Evolutionary conservation across 2,888 invertebrate genomes (phyloP).

Genomic region (Agrotis ipsilon): DNA sequence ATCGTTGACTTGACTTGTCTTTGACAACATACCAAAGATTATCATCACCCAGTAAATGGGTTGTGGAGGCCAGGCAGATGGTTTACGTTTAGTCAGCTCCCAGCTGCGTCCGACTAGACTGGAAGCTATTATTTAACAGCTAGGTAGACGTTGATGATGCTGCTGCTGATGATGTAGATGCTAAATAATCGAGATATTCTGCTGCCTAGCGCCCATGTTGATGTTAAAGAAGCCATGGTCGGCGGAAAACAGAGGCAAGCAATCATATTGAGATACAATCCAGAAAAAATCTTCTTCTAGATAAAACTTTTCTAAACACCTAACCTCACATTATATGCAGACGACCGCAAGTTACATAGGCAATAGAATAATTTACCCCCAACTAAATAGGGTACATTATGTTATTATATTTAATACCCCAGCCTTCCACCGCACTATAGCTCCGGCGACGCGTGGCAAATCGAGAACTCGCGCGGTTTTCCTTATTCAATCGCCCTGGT

Average conservation of each 20-base stretch:
- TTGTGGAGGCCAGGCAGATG: no score
- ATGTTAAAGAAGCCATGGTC: neutral
- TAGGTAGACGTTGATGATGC: no score
- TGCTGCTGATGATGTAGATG: no score
- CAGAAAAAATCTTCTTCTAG: no score
- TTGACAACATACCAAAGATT: no score
- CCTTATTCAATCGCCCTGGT: slow-evolving; percentile 38
- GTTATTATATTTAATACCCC: slow-evolving; percentile 40
- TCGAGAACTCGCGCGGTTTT: slow-evolving; percentile 54
- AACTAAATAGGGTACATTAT: slow-evolving; percentile 26
- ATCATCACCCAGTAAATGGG: no score
- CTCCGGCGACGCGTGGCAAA: slow-evolving; percentile 45
- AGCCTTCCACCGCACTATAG: slow-evolving; percentile 38
- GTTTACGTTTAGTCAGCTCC: no score
- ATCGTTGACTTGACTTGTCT: no score
- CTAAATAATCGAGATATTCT: neutral
- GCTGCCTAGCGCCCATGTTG: neutral
- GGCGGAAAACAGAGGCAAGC: neutral
- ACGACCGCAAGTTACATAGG: slow-evolving; percentile 27
- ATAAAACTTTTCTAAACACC: no score
- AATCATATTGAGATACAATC: neutral
- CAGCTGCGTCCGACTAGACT: no score
- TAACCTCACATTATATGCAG: slow-evolving; percentile 44
- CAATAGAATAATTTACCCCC: slow-evolving; percentile 29
- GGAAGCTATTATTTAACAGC: no score